phyloP scores from a whole-genome alignment of 2,113 vertebrate species.

The Mungos mungo region DNA sequence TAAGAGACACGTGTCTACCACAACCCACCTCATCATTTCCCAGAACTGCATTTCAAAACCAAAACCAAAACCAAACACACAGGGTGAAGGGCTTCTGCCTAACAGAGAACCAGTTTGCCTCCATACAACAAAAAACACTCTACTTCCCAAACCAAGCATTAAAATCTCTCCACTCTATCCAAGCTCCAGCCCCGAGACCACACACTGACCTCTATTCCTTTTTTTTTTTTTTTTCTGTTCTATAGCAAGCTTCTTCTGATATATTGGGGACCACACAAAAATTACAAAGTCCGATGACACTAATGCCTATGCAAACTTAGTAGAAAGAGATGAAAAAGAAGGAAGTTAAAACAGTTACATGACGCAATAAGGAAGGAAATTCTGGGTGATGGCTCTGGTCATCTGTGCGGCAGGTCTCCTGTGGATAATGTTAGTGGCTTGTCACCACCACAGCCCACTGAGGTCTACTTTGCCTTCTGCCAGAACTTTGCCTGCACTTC shows the following conservation, averaged over 20 bases:
- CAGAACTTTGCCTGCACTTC: no score
- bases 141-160: neutral
- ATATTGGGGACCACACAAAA: neutral
- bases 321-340: neutral
- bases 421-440: no score
- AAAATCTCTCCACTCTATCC: neutral
- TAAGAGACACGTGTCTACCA: neutral
- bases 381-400: neutral
- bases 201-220: neutral
- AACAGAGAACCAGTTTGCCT: neutral
- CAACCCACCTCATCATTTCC: neutral
- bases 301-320: neutral
- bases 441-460: rapidly evolving
- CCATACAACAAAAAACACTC: neutral
- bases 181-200: neutral
- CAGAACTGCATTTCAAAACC: neutral
- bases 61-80: neutral
- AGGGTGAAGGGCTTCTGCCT: neutral
- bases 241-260: neutral
- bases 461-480: neutral
- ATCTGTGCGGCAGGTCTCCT: neutral
- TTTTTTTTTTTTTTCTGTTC: neutral
- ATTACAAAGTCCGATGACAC: neutral
- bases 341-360: neutral
- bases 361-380: slow-evolving; percentile 2